phyloP scores from a whole-genome alignment of 2,888 invertebrate genomes.

The Pollenia labialis region DNA sequence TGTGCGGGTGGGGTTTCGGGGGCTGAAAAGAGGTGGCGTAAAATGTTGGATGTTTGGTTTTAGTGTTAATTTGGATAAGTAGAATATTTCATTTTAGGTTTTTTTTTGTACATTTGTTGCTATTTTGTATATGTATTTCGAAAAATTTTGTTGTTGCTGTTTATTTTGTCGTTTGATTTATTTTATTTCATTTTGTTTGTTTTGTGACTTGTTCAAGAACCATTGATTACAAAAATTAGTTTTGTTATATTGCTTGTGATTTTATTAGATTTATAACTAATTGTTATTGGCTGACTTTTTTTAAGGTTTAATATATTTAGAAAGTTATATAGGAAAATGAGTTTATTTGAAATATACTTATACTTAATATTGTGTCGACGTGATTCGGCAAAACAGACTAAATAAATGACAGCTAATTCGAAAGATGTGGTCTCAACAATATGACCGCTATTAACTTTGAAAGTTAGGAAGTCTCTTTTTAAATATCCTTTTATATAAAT shows the following conservation, averaged over 20 bases:
- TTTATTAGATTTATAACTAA: conserved; percentile 21
- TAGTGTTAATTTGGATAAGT: conserved; percentile 63
- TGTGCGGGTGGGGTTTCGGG: conserved; percentile 19
- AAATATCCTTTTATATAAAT: too few species aligned
- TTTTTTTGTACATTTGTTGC: background rate
- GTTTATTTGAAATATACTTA: too few species aligned
- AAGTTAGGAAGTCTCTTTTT: too few species aligned
- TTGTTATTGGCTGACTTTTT: background rate
- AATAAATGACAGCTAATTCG: too few species aligned
- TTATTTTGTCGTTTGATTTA: conserved; percentile 3
- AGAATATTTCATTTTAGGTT: conserved; percentile 33
- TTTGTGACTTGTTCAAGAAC: conserved; percentile 54
- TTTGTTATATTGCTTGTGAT: conserved; percentile 15
- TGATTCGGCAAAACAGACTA: too few species aligned
- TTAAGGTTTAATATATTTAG: background rate
- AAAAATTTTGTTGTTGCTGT: conserved; percentile 16
- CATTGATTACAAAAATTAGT: conserved; percentile 53
- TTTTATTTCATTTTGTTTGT: background rate
- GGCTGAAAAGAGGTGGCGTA: background rate
- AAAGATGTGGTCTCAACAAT: too few species aligned
- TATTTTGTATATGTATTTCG: background rate
- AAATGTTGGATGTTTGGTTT: conserved; percentile 43
- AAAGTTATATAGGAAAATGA: too few species aligned
- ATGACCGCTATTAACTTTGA: too few species aligned
- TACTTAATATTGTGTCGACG: too few species aligned